Percentiles rank a stretch among this genome's conserved stretches.
phyloP scores from a whole-genome alignment of 2,113 vertebrate genomes.

The Equus quagga region DNA sequence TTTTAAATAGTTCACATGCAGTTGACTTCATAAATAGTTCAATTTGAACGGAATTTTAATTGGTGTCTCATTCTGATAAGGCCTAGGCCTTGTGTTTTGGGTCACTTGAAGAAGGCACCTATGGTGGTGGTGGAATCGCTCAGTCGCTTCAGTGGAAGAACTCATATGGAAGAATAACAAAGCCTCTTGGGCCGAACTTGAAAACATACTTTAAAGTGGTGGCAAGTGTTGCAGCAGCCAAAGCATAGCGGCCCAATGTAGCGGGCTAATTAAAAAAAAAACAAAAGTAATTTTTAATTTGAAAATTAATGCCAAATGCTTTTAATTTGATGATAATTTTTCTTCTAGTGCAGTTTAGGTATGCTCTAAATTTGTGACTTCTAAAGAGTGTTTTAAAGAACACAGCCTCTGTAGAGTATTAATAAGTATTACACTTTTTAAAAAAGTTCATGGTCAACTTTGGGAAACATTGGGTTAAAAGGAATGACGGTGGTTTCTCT shows the following conservation, averaged over 20 bases:
- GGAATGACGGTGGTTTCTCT: background rate
- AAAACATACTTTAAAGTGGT: background rate
- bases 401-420: background rate
- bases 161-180: background rate
- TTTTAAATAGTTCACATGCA: background rate
- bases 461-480: background rate
- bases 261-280: background rate
- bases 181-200: background rate
- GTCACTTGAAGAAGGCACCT: background rate
- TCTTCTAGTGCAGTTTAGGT: background rate
- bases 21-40: background rate
- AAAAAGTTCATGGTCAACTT: background rate
- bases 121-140: background rate
- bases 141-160: background rate
- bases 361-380: background rate
- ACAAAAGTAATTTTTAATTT: background rate
- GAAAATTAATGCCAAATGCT: background rate
- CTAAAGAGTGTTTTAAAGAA: background rate
- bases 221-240: background rate
- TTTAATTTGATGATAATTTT: background rate
- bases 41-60: no score
- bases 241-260: background rate
- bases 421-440: background rate
- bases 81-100: background rate
- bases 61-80: background rate